Percentiles rank a stretch among this genome's conserved stretches.
Evolutionary conservation across 2,797 vertebrate genomes (phyloP).

Genomic region (Pachyuromys duprasi): DNA sequence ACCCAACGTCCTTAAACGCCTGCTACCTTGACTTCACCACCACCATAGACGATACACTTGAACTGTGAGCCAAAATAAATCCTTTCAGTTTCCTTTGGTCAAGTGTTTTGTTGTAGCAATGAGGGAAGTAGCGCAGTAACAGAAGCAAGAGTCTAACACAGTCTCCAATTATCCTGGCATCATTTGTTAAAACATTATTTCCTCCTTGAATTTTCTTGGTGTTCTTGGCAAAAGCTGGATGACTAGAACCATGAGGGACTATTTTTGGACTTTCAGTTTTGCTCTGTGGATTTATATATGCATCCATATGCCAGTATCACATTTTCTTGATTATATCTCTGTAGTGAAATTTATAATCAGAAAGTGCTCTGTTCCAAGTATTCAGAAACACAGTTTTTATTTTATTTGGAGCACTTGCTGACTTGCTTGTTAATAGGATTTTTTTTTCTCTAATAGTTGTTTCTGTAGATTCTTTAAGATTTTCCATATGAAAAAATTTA

Average conservation of each 20-base stretch:
- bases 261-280: not conserved
- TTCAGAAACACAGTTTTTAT: not conserved
- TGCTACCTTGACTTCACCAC: not conserved
- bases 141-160: not conserved
- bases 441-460: not conserved
- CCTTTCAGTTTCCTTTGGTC: not conserved
- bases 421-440: not conserved
- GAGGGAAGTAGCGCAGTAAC: not conserved
- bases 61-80: not conserved
- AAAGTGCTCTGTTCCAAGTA: not conserved
- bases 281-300: not conserved
- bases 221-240: not conserved
- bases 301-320: not conserved
- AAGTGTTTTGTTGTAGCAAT: not conserved
- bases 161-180: not conserved
- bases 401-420: not conserved
- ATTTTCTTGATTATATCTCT: not conserved
- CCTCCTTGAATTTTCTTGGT: not conserved
- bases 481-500: not conserved
- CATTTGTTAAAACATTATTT: not conserved
- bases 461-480: not conserved
- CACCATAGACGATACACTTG: not conserved
- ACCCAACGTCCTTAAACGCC: not conserved
- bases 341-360: not conserved
- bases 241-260: not conserved